Conservation (phyloP, 2,888 invertebrate genomes). For the Epistrophe eligans region DNA sequence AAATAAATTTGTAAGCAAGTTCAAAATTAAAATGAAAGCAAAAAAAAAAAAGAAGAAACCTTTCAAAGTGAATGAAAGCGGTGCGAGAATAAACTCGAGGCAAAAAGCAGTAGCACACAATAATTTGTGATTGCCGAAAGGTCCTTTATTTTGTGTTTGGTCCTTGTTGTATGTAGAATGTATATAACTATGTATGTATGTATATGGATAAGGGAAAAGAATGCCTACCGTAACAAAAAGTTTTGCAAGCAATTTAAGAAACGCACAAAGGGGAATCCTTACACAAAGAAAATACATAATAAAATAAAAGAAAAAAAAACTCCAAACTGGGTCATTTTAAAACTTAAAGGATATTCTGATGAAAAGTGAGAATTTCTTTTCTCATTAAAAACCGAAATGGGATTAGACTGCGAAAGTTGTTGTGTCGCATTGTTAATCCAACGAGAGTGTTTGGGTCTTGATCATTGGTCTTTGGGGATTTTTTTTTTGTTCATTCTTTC, state of each 20-base stretch:
- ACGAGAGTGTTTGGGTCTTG: slow-evolving; percentile 32
- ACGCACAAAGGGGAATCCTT: slow-evolving; percentile 26
- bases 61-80: slow-evolving; percentile 61
- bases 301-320: slow-evolving; percentile 23
- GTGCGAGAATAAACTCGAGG: slow-evolving; percentile 47
- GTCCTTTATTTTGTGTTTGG: slow-evolving; percentile 23
- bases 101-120: slow-evolving; percentile 34
- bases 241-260: slow-evolving; percentile 52
- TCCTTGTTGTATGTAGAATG: slow-evolving; percentile 8
- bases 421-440: slow-evolving; percentile 54
- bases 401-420: slow-evolving; percentile 45
- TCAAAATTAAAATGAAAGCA: slow-evolving; percentile 55
- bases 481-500: neutral
- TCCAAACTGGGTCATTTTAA: slow-evolving; percentile 56
- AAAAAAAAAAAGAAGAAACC: slow-evolving; percentile 41
- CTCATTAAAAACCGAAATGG: slow-evolving; percentile 53
- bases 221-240: slow-evolving; percentile 65
- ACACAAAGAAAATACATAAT: slow-evolving; percentile 21
- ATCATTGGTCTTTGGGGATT: slow-evolving; percentile 40
- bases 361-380: slow-evolving; percentile 37
- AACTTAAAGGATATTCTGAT: slow-evolving; percentile 49
- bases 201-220: slow-evolving; percentile 14
- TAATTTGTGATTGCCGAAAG: slow-evolving; percentile 62
- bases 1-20: slow-evolving; percentile 52
- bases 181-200: neutral